phyloP scores from a whole-genome alignment of 2,797 vertebrate genomes.

The Notoglanidium macrostoma region DNA sequence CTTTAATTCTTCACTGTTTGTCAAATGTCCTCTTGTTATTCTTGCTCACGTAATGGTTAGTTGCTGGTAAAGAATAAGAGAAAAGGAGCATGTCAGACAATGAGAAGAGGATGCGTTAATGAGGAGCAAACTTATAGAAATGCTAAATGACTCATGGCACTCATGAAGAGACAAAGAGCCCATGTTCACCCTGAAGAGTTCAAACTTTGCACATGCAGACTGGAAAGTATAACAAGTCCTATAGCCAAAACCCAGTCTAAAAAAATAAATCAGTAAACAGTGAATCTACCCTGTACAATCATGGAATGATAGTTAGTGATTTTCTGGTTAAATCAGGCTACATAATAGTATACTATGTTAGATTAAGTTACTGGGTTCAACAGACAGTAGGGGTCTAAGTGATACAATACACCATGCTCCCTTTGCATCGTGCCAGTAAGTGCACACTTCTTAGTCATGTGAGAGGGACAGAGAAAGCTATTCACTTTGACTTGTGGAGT shows the following conservation, averaged over 20 bases:
- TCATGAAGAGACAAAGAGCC: constrained; percentile 11
- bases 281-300: neutral
- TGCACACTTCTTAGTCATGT: constrained; percentile 20
- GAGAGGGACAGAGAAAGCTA: constrained; percentile 15
- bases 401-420: neutral
- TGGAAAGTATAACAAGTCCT: neutral
- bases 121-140: neutral
- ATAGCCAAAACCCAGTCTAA: neutral
- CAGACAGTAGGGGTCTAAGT: neutral
- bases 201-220: neutral
- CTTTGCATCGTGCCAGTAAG: neutral
- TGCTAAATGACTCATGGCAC: neutral
- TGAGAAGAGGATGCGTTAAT: constrained; percentile 14
- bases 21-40: neutral
- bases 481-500: neutral
- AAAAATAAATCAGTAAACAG: neutral
- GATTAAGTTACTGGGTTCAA: neutral
- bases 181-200: neutral
- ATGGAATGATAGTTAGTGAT: constrained; percentile 16
- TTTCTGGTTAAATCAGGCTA: neutral
- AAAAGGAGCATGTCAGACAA: neutral
- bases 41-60: constrained; percentile 16
- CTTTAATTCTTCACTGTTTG: neutral
- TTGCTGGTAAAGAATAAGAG: neutral
- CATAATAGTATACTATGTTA: constrained; percentile 4